Base-by-base conservation (phyloP, 2,888 invertebrate genomes). In the Dasysyrphus albostriatus region DNA sequence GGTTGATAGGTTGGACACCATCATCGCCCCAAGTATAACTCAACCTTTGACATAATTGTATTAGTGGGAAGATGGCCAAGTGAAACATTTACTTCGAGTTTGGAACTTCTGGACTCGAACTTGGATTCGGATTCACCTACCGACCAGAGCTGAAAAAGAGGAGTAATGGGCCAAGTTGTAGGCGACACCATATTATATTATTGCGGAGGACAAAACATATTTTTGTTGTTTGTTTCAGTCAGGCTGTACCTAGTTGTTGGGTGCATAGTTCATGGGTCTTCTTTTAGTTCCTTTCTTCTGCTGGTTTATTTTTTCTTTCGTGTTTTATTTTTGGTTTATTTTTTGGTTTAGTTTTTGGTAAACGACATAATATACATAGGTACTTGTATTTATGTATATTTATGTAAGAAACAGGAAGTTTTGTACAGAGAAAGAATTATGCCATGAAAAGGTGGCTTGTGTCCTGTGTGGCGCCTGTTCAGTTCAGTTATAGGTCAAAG, bases 11-110 rank as follows among this genome's bases (percentile, higher is more conserved):
- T 82, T 78, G 82, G 87, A 70, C 82, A 82, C 59, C 59, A 59
- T 19, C 75, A 78, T 82, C 74, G 78, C 78, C 72, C 47, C 49
- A 74, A 82, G 70, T 72, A 82, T 82, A 87, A 82, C 82, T 82
- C 87, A 82, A 87, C 82, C 82, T 87, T 87, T 87, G 87, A 87
- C 82, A 74, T 87, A 87, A 87, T 87, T 87, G 87, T 87, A 82
- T 82, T 87, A 87, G 87, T 87, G 82, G 87, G 87, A 87, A 82
- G 82, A 75, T 75, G 87, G 87, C 87, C 82, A 87, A 87, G 87
- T 87, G 75, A 87, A 87, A 87, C 82, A 87, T 87, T 87, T 87
- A 87, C 87, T 87, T 82, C 73, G 70, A 59, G 51, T 37, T 49
- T 44, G 47, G 51, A 39, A 67, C 51, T 51, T 37, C 12, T 19